These are phyloP conservation scores for Anguilla rostrata DNA, from an alignment of 2,113 vertebrate species.

Conservation along the genomic window DNA sequence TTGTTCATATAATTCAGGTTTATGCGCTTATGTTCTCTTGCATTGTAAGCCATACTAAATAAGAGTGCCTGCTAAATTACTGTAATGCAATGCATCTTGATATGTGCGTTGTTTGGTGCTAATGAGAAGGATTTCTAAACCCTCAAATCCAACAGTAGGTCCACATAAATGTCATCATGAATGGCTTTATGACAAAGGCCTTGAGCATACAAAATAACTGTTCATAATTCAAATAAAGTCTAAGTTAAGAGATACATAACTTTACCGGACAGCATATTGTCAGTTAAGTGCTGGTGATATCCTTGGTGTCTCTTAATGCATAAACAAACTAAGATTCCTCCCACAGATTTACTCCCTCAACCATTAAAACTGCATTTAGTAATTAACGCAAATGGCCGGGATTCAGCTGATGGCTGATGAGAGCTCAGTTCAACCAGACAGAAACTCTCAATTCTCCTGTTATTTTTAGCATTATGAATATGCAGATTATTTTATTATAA, in stretches of 20 bases:
- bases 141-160: not conserved
- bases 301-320: not conserved
- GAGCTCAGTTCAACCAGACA: not conserved
- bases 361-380: slow-evolving; percentile 7
- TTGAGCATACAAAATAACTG: not conserved
- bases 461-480: slow-evolving; percentile 5
- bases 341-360: not conserved
- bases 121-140: not conserved
- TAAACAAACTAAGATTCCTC: not conserved
- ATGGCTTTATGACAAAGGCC: not conserved
- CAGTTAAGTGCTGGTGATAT: not conserved
- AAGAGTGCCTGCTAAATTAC: no score
- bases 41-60: no score
- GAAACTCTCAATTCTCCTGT: not conserved
- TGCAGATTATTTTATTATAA: not conserved
- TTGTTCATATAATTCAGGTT: no score
- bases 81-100: no score
- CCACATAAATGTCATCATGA: not conserved
- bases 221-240: not conserved
- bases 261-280: not conserved
- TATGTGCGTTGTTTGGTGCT: not conserved
- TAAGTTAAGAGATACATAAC: not conserved
- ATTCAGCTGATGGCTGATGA: slow-evolving; percentile 1
- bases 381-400: not conserved
- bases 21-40: no score